Evolutionary conservation across 2,113 vertebrate genomes (phyloP).

Genomic region (Rhinoderma darwinii): DNA sequence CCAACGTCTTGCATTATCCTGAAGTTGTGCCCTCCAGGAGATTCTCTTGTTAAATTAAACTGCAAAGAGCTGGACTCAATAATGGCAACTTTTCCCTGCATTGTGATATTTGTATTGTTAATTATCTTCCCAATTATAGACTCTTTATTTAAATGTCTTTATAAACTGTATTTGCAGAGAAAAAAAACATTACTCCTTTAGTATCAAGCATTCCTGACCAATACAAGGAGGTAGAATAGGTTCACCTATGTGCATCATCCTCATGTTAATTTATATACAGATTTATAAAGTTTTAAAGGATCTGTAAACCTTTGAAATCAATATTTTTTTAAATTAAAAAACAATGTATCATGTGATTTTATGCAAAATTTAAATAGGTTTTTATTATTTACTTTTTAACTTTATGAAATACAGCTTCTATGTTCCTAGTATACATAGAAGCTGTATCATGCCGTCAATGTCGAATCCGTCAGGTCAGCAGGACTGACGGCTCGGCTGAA

Average conservation of each 20-base stretch:
- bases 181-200: neutral
- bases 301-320: too few species aligned
- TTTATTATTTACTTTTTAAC: too few species aligned
- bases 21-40: constrained; percentile 70
- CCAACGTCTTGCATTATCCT: constrained; percentile 61
- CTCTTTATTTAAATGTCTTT: constrained; percentile 61
- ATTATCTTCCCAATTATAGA: constrained; percentile 72
- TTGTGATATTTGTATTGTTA: constrained; percentile 75
- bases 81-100: constrained; percentile 62
- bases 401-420: too few species aligned
- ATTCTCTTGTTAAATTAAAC: constrained; percentile 67
- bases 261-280: too few species aligned
- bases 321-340: too few species aligned
- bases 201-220: neutral
- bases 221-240: neutral
- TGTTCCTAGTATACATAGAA: too few species aligned
- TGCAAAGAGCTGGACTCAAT: constrained; percentile 68
- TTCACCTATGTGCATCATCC: neutral
- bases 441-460: too few species aligned
- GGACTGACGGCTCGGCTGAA: too few species aligned
- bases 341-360: too few species aligned
- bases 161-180: constrained; percentile 17
- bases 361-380: too few species aligned
- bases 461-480: too few species aligned
- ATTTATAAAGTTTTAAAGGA: too few species aligned